Base-by-base conservation (phyloP, 2,113 vertebrate species). In the Esox niger region DNA sequence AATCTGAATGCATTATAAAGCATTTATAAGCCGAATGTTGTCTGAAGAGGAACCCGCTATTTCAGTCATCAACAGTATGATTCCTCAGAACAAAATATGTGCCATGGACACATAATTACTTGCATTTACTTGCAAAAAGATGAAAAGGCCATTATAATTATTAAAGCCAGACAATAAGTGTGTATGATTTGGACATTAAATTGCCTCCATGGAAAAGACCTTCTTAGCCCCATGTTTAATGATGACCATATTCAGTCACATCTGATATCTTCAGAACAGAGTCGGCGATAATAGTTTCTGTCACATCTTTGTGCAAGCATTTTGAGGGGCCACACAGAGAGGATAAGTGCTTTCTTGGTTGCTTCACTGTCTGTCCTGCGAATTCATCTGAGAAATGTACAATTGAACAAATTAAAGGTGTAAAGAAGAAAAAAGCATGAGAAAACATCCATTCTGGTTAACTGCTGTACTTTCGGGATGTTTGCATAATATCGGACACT, bases 221-320 rank as follows among this genome's bases (percentile, higher is more conserved):
- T 62, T 62, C 64, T 70, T 9, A 15, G 74, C 38, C 38, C 13
- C 38, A 66, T 67, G 75, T 74, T 75, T 78, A 86, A 84, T 83
- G 80, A 82, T 77, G 64, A 69, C 74, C 74, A 78, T 78, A 68
- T 74, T 71, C 64, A 68, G 73, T 82, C 78, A 69, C 67, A 76
- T 58, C 29, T 74, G 68, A 82, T 78, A 74, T 66, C 60, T 83
- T 81, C 82, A 72, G 77, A 78, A 82, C 66, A 64, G 52, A 63
- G 25, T n/a, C n/a, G 73, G 72, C 66, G 64, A 79, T 80, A n/a
- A 69, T n/a, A 68, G 69, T 76, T 69, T 71, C 64, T 55, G 32
- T 70, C 60, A 64, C 70, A n/a, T 52, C 27, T 74, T 65, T 67
- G 74, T 76, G 70, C 33, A 54, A 63, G 74, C 43, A 71, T 66